Percentiles rank a stretch among this genome's conserved stretches.
Conservation (phyloP, 2,113 vertebrate species). For the Hassar affinis region DNA sequence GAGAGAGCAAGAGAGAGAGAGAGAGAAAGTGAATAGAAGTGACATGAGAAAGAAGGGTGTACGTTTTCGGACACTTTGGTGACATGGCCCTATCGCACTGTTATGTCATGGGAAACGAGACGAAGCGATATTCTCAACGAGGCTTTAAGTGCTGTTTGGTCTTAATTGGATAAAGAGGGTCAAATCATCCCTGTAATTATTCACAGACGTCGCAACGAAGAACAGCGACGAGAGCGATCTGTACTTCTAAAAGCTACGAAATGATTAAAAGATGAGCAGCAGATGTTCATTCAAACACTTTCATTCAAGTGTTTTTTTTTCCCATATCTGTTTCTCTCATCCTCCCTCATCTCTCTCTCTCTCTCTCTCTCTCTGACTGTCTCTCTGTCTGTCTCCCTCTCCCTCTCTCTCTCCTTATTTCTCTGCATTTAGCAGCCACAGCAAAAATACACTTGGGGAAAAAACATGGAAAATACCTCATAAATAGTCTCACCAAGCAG, state of each 20-base stretch:
- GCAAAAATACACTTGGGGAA: not conserved
- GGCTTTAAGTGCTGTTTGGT: not conserved
- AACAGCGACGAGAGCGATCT: not conserved
- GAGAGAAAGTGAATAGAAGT: slow-evolving; percentile 6
- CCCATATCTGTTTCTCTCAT: not conserved
- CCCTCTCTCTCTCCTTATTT: no score
- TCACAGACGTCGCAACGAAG: not conserved
- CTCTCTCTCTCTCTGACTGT: not conserved
- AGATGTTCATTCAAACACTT: not conserved
- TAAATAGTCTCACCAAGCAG: not conserved
- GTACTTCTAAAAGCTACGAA: slow-evolving; percentile 1
- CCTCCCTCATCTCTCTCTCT: not conserved
- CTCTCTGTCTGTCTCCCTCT: not conserved
- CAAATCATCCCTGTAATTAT: not conserved
- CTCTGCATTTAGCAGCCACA: not conserved
- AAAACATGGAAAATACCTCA: not conserved
- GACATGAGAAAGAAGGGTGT: slow-evolving; percentile 1
- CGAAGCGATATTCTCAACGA: not conserved
- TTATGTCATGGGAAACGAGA: slow-evolving; percentile 25
- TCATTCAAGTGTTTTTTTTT: not conserved
- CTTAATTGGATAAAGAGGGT: slow-evolving; percentile 11
- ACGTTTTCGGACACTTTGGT: not conserved
- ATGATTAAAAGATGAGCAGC: slow-evolving; percentile 22
- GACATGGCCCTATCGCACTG: not conserved
- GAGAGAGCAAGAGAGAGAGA: no score